These are phyloP conservation scores for Drosophila setosimentum DNA, from an alignment of 2,888 invertebrate genomes.

Conservation along the genomic window DNA sequence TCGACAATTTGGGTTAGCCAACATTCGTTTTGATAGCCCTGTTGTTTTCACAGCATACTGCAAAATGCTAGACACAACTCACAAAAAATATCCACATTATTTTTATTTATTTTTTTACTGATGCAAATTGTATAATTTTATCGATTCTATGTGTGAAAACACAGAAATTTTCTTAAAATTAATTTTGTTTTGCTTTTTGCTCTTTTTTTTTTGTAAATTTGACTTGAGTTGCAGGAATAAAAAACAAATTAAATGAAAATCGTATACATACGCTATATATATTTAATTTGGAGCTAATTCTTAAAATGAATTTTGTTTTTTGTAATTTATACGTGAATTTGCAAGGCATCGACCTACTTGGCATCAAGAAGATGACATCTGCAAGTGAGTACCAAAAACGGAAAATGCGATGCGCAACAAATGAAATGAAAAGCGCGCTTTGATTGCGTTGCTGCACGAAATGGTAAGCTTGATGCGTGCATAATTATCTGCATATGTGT, in stretches of 20 bases:
- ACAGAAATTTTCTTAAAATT: not conserved
- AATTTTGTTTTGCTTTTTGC: not conserved
- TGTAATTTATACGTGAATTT: not conserved
- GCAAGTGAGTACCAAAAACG: not conserved
- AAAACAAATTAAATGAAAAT: not conserved
- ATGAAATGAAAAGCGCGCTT: constrained; percentile 44
- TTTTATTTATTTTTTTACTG: not conserved
- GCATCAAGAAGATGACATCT: not conserved
- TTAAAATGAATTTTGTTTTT: not conserved
- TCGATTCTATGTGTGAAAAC: not conserved
- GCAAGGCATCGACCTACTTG: not conserved
- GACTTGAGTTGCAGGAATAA: not conserved
- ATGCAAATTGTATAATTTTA: not conserved
- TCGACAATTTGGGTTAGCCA: not conserved
- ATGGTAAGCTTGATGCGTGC: constrained; percentile 7
- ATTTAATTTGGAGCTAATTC: not conserved
- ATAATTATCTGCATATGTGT: not conserved
- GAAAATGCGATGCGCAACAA: constrained; percentile 38
- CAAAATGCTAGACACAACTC: not conserved
- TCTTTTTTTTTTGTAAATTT: not conserved
- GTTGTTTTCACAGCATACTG: not conserved
- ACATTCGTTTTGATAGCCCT: not conserved
- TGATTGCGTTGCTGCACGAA: constrained; percentile 39
- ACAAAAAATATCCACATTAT: rapidly evolving
- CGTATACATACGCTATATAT: no score